phyloP scores from a whole-genome alignment of 2,797 vertebrate genomes.

The Denticeps clupeoides region DNA sequence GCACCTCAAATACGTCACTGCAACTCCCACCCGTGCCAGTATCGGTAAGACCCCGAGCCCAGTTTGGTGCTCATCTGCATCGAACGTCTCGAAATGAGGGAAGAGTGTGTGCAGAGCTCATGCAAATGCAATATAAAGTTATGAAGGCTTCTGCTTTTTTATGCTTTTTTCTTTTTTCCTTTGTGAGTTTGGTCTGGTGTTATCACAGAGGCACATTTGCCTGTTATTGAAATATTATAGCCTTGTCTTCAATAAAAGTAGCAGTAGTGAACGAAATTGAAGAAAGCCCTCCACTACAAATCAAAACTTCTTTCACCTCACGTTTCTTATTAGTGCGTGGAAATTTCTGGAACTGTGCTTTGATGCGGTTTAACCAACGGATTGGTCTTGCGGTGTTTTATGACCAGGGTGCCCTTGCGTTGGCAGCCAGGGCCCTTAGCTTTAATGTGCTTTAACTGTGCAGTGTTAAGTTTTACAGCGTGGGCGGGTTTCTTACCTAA shows the following conservation, averaged over 20 bases:
- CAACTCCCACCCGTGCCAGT: slow-evolving; percentile 83
- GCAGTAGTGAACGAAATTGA: background rate
- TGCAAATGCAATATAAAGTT: too few relatives aligned
- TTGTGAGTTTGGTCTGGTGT: background rate
- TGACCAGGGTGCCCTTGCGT: too few relatives aligned
- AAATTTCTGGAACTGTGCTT: background rate
- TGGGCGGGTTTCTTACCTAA: too few relatives aligned
- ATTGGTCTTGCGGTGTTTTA: too few relatives aligned
- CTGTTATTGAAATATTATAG: background rate
- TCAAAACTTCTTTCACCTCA: background rate
- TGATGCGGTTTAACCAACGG: too few relatives aligned
- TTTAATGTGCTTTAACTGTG: too few relatives aligned
- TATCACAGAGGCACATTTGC: background rate
- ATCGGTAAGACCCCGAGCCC: slow-evolving; percentile 58
- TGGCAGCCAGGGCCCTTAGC: too few relatives aligned
- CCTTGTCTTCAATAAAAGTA: background rate
- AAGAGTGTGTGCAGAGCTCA: background rate
- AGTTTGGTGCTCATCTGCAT: background rate
- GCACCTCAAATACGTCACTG: slow-evolving; percentile 76
- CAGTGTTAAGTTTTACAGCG: too few relatives aligned
- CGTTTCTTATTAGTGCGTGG: background rate
- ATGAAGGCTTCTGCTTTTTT: background rate
- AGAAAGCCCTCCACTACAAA: background rate
- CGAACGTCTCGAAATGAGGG: background rate
- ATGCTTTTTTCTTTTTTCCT: background rate